phyloP scores from a whole-genome alignment of 2,113 vertebrate species.

The Leucosticte australis region DNA sequence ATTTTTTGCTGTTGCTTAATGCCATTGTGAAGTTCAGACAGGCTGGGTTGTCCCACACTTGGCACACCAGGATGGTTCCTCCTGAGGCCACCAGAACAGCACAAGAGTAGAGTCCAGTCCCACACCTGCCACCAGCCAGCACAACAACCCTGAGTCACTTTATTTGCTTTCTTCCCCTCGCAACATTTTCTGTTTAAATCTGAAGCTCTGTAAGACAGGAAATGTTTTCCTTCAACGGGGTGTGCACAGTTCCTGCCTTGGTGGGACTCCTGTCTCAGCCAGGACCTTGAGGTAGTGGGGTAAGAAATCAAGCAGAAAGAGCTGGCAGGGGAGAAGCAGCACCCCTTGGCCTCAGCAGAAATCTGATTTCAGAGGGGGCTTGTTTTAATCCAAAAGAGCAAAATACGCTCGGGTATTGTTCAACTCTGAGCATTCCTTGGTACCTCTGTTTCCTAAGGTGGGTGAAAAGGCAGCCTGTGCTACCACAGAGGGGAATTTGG shows the following conservation, averaged over 20 bases:
- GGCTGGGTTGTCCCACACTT: not conserved
- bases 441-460: not conserved
- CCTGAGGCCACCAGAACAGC: not conserved
- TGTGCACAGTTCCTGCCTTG: accelerated
- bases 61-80: not conserved
- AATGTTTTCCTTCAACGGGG: not conserved
- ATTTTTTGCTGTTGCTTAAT: not conserved
- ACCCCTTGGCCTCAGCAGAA: not conserved
- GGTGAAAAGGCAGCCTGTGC: not conserved
- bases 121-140: not conserved
- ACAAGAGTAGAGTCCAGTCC: not conserved
- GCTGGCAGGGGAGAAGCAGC: not conserved
- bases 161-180: not conserved
- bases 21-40: accelerated
- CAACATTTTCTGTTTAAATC: not conserved
- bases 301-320: not conserved
- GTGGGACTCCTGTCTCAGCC: not conserved
- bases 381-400: not conserved
- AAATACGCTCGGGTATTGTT: not conserved
- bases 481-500: accelerated
- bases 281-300: not conserved
- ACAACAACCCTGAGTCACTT: not conserved
- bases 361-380: not conserved
- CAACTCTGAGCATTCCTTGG: not conserved
- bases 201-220: not conserved